Percentiles rank a stretch among this genome's conserved stretches.
Evolutionary conservation across 2,888 invertebrate genomes (phyloP).

Genomic region (Bugula neritina): DNA sequence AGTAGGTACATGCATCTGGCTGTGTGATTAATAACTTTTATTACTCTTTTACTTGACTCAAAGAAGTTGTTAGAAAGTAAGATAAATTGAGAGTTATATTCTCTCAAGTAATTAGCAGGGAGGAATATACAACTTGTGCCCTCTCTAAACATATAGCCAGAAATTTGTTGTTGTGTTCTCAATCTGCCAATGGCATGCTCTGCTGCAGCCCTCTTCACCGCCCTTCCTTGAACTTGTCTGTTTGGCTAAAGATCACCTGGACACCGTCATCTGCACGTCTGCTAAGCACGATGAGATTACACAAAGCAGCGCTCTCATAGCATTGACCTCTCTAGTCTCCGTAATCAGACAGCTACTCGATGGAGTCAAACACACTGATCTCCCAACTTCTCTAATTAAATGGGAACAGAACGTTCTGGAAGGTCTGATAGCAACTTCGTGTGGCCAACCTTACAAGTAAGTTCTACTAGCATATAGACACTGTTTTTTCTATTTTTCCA

Average conservation of each 20-base stretch:
- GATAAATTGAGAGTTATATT: no score
- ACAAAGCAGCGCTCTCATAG: conserved; percentile 44
- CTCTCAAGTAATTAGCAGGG: no score
- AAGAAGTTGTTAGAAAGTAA: no score
- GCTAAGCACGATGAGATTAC: conserved; percentile 32
- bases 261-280: not conserved
- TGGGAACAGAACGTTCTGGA: not conserved
- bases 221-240: not conserved
- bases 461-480: not conserved
- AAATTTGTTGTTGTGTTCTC: no score
- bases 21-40: no score
- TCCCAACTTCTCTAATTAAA: not conserved
- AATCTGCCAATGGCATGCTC: no score
- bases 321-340: conserved; percentile 39
- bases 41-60: no score
- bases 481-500: no score
- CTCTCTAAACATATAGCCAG: no score
- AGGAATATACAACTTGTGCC: no score
- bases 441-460: not conserved
- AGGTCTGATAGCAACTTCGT: not conserved
- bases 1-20: no score
- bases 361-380: not conserved
- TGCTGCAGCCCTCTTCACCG: not conserved
- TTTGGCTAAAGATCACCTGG: not conserved
- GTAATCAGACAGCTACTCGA: conserved; percentile 30